Evolutionary conservation across 37 sponge, comb jelly and placozoan genomes (phyloP), one percentile per base, ranked within the genome.

Genomic region (Spongilla lacustris): DNA sequence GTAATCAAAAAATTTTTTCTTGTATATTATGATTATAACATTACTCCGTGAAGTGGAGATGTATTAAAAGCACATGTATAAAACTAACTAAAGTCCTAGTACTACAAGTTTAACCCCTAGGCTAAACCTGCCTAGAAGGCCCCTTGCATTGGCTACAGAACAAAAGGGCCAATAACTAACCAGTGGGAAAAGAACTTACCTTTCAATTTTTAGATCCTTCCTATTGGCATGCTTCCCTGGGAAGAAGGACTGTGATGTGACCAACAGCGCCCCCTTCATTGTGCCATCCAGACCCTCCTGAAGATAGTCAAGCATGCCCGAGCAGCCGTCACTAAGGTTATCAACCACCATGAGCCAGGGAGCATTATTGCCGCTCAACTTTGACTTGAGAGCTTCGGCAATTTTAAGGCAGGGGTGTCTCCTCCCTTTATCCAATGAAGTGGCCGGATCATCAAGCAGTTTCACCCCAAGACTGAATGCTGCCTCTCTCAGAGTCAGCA

Each of bases 291-390:
- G 19, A 58, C 58, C 58, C 58, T 58, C 58, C 19, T 58, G 58
- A 17, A 58, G 58, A 17, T 8, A 58, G 58, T 58, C 58, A 17
- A 58, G 58, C 58, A 58, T 58, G 58, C 21, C 58, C 21, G 58
- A 58, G 58, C 58, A 58, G 19, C 58, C 73, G 9, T 31, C 36
- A 4, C 26, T 50, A 29, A 92, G 33, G 46, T 81, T 76, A 37
- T 92, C 92, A 25, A 92, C 81, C 26, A 92, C 79, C 6, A 92
- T 36, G 14, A 92, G 81, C 92, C 92, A 92, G 21, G 76, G 84
- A 8, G 75, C 33, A n/a, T 80, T 79, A 21, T 74, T 80, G 9
- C 46, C 11, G 11, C 24, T 49, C 10, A 92, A 77, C 31, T 84
- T 88, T 0, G 38, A 12, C 17, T 34, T 29, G 31, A 91, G n/a